Percentiles rank a stretch among this genome's conserved stretches.
phyloP scores from a whole-genome alignment of 35 echinoderm and acorn worm genomes.

The Ophiothrix spiculata region DNA sequence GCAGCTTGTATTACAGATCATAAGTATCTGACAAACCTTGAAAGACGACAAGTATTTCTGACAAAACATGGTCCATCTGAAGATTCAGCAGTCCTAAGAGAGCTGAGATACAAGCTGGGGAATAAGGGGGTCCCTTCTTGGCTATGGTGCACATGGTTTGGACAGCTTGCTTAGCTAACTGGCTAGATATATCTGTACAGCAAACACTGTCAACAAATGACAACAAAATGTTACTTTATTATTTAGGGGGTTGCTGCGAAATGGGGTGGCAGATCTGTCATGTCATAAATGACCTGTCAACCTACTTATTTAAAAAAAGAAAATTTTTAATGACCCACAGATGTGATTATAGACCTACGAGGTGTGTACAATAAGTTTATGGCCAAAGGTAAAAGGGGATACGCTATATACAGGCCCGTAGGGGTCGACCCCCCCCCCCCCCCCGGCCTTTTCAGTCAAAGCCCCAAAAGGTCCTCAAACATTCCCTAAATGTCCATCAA shows the following conservation, averaged over 20 bases:
- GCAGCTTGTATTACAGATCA: too few species aligned
- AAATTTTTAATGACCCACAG: not conserved
- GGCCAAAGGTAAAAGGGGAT: too few species aligned
- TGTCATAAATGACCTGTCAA: too few species aligned
- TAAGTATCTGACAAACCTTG: slow-evolving; percentile 37
- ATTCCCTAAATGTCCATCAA: too few species aligned
- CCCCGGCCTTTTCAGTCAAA: too few species aligned
- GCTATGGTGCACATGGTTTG: slow-evolving; percentile 14
- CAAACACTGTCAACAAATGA: slow-evolving; percentile 16
- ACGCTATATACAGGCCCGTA: too few species aligned
- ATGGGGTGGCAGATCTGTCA: too few species aligned
- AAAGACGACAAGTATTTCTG: slow-evolving; percentile 27
- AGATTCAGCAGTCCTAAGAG: slow-evolving; percentile 22
- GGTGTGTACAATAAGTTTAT: too few species aligned
- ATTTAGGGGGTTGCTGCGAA: not conserved
- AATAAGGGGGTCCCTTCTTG: not conserved
- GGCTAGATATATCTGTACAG: slow-evolving; percentile 31
- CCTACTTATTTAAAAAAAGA: too few species aligned
- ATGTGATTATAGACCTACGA: not conserved
- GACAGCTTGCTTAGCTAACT: slow-evolving; percentile 30
- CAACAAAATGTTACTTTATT: not conserved
- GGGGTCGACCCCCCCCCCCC: too few species aligned
- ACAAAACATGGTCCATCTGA: slow-evolving; percentile 26
- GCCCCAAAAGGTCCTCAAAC: too few species aligned
- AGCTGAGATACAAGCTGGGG: slow-evolving; percentile 21